These are phyloP conservation scores for Puffinus mauretanicus DNA, from an alignment of 2,113 vertebrate genomes.

Conservation along the genomic window DNA sequence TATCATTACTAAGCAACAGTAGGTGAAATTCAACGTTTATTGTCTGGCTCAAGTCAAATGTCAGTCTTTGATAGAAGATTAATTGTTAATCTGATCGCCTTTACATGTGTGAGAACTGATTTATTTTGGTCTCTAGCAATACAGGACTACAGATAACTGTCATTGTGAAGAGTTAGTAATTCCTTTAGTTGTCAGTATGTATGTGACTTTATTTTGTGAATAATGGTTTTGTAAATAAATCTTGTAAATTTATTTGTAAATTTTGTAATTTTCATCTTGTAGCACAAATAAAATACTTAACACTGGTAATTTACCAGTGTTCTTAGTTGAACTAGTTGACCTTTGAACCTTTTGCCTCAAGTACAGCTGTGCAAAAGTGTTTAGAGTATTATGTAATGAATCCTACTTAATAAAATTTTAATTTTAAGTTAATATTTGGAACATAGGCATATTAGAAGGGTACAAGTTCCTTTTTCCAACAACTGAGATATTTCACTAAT, in stretches of 20 bases:
- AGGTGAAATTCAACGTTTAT: neutral
- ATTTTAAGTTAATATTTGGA: neutral
- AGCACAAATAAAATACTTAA: neutral
- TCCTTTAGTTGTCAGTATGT: neutral
- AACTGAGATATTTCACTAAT: neutral
- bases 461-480: neutral
- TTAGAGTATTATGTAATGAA: neutral
- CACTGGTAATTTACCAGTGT: neutral
- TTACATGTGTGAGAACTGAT: neutral
- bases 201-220: neutral
- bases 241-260: neutral
- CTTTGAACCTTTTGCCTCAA: neutral
- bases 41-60: neutral
- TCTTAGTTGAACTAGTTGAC: neutral
- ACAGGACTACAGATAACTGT: neutral
- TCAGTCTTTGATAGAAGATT: neutral
- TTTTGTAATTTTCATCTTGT: neutral
- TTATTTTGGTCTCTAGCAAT: neutral
- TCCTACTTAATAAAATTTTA: neutral
- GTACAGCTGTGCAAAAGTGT: neutral
- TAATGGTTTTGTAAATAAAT: neutral
- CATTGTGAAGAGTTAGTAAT: neutral
- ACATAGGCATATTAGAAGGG: neutral
- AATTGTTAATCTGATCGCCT: neutral
- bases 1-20: neutral